Base-by-base conservation (phyloP, 2,888 invertebrate genomes). In the Andrena minutula region DNA sequence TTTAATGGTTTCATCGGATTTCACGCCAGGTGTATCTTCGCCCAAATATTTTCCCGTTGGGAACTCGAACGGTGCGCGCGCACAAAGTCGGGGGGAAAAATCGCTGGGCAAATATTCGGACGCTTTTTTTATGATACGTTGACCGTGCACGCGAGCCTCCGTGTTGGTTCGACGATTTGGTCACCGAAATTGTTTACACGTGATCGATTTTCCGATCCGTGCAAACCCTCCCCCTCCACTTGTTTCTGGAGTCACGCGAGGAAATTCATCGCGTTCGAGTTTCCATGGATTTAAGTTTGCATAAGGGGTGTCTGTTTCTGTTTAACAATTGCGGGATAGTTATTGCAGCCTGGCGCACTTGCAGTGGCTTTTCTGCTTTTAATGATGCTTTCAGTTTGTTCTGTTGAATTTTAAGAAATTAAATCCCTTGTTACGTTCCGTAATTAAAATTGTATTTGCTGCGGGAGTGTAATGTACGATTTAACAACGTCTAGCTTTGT, bases 191-290 rank as follows among this genome's bases (percentile, higher is more conserved):
- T 70, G 75, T 75, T 75, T 70, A 75, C 69, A 35, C 30, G 12
- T 63, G n/a, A 70, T 75, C 69, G 78, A 78, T 72, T 79, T 75
- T 23, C 32, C 68, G 10, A 53, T 23, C 58, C 12, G 60, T n/a
- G n/a, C 10, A 23, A 26, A n/a, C 16, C 74, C 8, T 10, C 23
- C 2, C 61, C 35, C 1, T 3, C 61, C 12, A 2, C 1, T 49
- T 26, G 10, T 20, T 23, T 20, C 58, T 7, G 20, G n/a, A n/a
- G n/a, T 7, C 8, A n/a, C 23, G 10, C 26, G 16, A 12, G 49
- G 35, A 60, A 56, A 47, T 58, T 58, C 20, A 32, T 58, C 65
- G 53, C 47, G 41, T 23, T 26, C 16, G 6, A 75, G 61, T 26
- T 58, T 74, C 20, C 6, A 35, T 56, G 41, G 16, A 20, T 41